Percentiles rank a stretch among this genome's conserved stretches.
phyloP scores from a whole-genome alignment of 2,797 vertebrate genomes.

The Helarctos malayanus region DNA sequence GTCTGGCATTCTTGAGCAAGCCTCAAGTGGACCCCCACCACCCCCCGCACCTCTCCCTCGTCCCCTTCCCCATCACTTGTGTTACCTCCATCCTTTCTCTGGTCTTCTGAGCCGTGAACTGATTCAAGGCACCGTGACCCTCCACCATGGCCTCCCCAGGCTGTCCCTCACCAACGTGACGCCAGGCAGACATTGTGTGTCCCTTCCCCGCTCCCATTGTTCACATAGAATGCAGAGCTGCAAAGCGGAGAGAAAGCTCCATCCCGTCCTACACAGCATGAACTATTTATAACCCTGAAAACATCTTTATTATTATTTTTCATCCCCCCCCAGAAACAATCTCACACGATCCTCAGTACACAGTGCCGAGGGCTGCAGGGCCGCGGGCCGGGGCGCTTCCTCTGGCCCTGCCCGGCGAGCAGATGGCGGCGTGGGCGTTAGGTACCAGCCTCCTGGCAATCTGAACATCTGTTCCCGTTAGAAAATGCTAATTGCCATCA shows the following conservation, averaged over 20 bases:
- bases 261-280: conserved; percentile 83
- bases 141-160: not conserved
- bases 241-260: conserved; percentile 77
- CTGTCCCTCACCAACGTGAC: rapidly evolving
- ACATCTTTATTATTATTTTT: conserved; percentile 87
- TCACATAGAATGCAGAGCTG: conserved; percentile 54
- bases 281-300: conserved; percentile 88
- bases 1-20: rapidly evolving
- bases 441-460: conserved; percentile 96
- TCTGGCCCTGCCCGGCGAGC: conserved; percentile 90
- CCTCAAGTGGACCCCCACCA: not conserved
- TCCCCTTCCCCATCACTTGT: not conserved
- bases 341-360: conserved; percentile 73
- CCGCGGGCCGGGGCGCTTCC: conserved; percentile 78
- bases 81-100: not conserved
- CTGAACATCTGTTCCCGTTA: conserved; percentile 97
- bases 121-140: rapidly evolving
- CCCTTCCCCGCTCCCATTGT: not conserved
- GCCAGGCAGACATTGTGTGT: not conserved
- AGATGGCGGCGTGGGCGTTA: conserved; percentile 95
- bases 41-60: not conserved
- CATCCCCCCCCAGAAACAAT: conserved; percentile 63
- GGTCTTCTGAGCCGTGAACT: not conserved
- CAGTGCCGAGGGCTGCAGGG: conserved; percentile 75
- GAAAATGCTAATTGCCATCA: conserved; percentile 98